Evolutionary conservation across 64 coral and sea anemone genomes (phyloP), one percentile per base, ranked within the genome.

Genomic region (Anthopleura sola): DNA sequence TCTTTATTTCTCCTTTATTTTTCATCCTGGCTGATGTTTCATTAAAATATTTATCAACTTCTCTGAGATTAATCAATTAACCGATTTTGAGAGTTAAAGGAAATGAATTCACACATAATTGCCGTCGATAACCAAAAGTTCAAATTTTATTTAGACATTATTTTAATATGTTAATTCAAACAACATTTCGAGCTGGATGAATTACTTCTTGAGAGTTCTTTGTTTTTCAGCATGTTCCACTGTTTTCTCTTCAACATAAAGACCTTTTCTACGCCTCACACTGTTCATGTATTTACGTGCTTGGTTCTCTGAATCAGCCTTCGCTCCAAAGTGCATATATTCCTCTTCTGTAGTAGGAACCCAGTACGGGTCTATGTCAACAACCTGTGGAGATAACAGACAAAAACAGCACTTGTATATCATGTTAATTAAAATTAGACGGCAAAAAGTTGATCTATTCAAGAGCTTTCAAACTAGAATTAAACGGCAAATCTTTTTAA

Each of bases 221-320:
- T 98, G 95, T 84, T 98, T 98, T 78, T 98, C 95, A 8, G 95
- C 95, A 36, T 94, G 89, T 77, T 98, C 95, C 19, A 98, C 95
- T 23, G 95, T 98, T 64, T 98, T 98, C 57, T 94, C 92, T 21
- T 98, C 95, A 29, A 98, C 92, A 47, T 98, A 98, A 3, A 98
- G 74, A 15, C 95, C 95, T 81, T 98, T 98, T 46, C 95, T 75
- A 79, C 92, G 86, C 8, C 95, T 82, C 2, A 98, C 92, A 29
- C 83, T 89, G 87, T 98, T 92, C 95, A 98, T 98, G 86, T 98
- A 98, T 83, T 98, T 98, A 71, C 89, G 86, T 16, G 95, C 95
- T 53, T 94, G 95, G 57, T 98, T 98, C 8, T 98, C 95, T 6
- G 92, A 92, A 58, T 98, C 95, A 3, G 95, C 95, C 57, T 98